Evolutionary conservation across 2,113 vertebrate species (phyloP).

Genomic region (Ammospiza caudacuta): DNA sequence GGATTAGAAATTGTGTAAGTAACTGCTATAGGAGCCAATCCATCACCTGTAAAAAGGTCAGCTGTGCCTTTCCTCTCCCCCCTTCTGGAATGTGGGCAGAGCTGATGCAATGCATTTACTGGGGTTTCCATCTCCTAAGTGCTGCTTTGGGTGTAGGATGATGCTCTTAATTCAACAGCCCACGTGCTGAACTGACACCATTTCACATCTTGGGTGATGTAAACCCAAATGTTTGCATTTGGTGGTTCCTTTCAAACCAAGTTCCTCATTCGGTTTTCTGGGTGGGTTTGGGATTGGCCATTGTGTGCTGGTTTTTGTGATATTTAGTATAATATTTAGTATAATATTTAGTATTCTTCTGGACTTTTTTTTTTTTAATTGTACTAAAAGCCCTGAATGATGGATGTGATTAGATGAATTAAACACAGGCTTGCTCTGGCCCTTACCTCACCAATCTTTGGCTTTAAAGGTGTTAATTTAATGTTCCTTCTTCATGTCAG

Average conservation of each 20-base stretch:
- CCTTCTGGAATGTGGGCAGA: neutral
- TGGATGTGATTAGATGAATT: neutral
- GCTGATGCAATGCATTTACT: neutral
- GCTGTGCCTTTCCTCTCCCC: neutral
- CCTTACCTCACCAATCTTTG: neutral
- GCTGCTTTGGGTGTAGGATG: neutral
- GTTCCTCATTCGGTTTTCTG: neutral
- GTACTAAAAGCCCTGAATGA: neutral
- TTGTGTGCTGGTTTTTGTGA: neutral
- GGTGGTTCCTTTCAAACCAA: neutral
- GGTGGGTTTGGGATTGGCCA: neutral
- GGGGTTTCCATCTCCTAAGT: neutral
- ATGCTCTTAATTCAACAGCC: neutral
- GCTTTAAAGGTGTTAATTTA: neutral
- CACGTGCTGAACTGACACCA: fast-evolving
- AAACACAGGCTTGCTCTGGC: neutral
- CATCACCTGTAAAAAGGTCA: neutral
- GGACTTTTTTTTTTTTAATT: neutral
- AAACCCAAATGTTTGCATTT: neutral
- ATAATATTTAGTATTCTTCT: neutral
- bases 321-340: neutral
- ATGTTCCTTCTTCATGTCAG: neutral
- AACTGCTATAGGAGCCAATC: neutral
- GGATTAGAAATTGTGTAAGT: neutral
- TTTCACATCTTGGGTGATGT: neutral